A percentile compares a stretch with the other conserved stretches of the same genome.
Evolutionary conservation across 2,888 invertebrate genomes (phyloP).

Genomic region (Rhodophaea formosa): DNA sequence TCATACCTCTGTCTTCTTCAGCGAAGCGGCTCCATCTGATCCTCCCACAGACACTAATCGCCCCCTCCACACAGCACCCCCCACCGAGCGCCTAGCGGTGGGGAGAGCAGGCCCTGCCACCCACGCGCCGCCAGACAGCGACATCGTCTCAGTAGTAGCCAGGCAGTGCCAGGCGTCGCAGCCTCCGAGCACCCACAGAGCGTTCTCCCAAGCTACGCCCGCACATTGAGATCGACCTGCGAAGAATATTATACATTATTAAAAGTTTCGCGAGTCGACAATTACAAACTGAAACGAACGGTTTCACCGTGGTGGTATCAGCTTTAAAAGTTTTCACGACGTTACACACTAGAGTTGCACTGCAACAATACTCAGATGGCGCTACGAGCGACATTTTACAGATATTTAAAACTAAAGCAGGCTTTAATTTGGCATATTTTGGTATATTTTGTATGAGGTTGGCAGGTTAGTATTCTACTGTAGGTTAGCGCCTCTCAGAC

Average conservation of each 20-base stretch:
- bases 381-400: too few species aligned
- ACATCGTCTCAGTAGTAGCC: constrained; percentile 59
- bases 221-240: constrained; percentile 90
- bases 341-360: too few species aligned
- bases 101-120: constrained; percentile 83
- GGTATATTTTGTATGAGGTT: too few species aligned
- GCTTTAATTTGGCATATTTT: too few species aligned
- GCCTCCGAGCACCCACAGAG: constrained; percentile 91
- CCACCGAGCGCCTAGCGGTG: constrained; percentile 87
- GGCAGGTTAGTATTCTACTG: too few species aligned
- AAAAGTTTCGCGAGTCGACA: too few species aligned
- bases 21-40: constrained; percentile 87
- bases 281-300: too few species aligned
- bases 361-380: too few species aligned
- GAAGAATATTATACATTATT: neutral
- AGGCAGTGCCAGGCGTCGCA: constrained; percentile 95
- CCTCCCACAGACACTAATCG: constrained; percentile 84
- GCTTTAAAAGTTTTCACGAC: too few species aligned
- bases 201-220: constrained; percentile 84
- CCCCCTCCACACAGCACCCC: constrained; percentile 85
- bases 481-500: too few species aligned
- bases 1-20: constrained; percentile 84
- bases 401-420: too few species aligned
- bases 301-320: too few species aligned
- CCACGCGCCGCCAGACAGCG: constrained; percentile 52